Percentiles rank a stretch among this genome's conserved stretches.
phyloP scores from a whole-genome alignment of 2,888 invertebrate genomes.

The Diarsia rubi region DNA sequence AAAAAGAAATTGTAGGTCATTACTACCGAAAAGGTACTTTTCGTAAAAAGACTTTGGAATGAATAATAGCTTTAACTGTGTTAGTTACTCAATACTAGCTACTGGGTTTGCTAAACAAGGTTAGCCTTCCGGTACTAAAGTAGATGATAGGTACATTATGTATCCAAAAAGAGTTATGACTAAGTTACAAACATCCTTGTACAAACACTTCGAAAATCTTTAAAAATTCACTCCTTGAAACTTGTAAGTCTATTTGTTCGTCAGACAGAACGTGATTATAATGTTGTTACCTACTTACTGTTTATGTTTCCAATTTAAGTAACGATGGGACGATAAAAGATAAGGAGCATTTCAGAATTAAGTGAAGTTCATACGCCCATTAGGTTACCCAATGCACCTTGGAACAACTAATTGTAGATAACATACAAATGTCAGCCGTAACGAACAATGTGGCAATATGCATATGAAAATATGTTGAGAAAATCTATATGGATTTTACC shows the following conservation, averaged over 20 bases:
- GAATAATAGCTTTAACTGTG: background rate
- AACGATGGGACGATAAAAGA: constrained; percentile 35
- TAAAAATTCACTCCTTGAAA: constrained; percentile 3
- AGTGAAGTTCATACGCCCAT: constrained; percentile 40
- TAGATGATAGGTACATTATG: background rate
- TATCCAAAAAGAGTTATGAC: background rate
- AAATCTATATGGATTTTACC: constrained; percentile 15
- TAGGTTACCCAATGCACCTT: constrained; percentile 55
- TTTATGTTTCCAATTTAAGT: constrained; percentile 24
- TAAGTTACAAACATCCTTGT: background rate
- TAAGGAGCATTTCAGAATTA: constrained; percentile 34
- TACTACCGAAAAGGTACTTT: background rate
- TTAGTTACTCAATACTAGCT: constrained; percentile 5
- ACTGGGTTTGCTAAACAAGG: background rate
- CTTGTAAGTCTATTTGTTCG: constrained; percentile 7
- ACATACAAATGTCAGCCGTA: constrained; percentile 52
- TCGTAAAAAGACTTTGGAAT: background rate
- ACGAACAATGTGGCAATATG: constrained; percentile 44
- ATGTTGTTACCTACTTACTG: background rate
- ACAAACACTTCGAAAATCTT: background rate
- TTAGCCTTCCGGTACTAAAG: constrained; percentile 8
- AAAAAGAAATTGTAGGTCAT: background rate
- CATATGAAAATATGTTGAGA: constrained; percentile 25
- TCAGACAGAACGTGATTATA: constrained; percentile 6
- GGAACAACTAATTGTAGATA: constrained; percentile 56